Percentiles rank a stretch among this genome's conserved stretches.
These are phyloP conservation scores for Leucophenga maculata DNA, from an alignment of 2,888 invertebrate genomes.

Conservation along the genomic window DNA sequence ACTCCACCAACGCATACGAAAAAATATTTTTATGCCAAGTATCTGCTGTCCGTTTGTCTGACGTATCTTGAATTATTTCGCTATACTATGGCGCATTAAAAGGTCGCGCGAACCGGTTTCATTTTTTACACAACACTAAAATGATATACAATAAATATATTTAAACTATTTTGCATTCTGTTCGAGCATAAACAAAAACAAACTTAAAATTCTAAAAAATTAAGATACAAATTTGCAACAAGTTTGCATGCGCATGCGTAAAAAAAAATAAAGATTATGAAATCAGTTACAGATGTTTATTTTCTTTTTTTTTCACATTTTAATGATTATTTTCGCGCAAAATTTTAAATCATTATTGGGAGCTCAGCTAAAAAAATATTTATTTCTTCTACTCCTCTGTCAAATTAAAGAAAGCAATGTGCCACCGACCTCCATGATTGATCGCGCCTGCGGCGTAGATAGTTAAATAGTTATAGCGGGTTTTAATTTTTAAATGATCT, in stretches of 20 bases:
- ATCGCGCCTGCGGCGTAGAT: no score
- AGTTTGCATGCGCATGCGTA: not conserved
- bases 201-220: not conserved
- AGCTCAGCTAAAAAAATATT: no score
- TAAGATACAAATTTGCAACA: not conserved
- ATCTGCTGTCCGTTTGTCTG: constrained; percentile 35
- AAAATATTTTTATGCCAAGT: constrained; percentile 40
- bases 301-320: constrained; percentile 7
- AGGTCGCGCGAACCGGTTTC: constrained; percentile 61
- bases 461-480: not conserved
- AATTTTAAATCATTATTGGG: not conserved
- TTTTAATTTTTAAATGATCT: not conserved
- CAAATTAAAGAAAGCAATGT: not conserved
- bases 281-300: not conserved
- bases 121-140: constrained; percentile 18
- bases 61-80: constrained; percentile 25
- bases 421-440: no score
- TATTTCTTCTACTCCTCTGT: not conserved
- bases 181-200: constrained; percentile 2
- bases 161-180: constrained; percentile 16
- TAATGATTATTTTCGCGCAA: constrained; percentile 2
- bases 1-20: constrained; percentile 55
- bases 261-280: constrained; percentile 3
- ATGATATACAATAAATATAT: constrained; percentile 9
- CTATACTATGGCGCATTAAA: constrained; percentile 38